Evolutionary conservation across 2,113 vertebrate genomes (phyloP).

Genomic region (Aldabrachelys gigantea): DNA sequence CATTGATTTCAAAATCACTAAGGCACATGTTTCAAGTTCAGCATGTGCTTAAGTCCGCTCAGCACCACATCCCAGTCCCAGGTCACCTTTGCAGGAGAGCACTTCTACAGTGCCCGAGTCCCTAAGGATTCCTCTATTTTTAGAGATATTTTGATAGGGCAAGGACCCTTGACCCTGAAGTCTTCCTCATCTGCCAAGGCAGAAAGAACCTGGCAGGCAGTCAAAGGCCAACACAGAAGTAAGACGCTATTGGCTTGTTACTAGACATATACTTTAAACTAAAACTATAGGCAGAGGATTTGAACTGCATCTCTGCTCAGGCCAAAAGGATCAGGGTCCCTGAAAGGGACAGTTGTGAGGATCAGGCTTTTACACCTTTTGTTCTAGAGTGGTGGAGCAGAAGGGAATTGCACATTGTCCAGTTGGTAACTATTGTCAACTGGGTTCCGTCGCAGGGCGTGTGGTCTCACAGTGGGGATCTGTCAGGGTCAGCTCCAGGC

Average conservation of each 20-base stretch:
- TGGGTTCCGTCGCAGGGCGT: neutral
- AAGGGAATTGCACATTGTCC: neutral
- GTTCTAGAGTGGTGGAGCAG: neutral
- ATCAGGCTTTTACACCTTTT: slow-evolving; percentile 15
- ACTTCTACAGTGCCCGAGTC: neutral
- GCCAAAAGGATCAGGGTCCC: slow-evolving; percentile 14
- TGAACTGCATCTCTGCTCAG: neutral
- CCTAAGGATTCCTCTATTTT: neutral
- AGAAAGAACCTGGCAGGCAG: neutral
- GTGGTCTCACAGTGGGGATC: neutral
- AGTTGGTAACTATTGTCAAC: neutral
- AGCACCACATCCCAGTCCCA: neutral
- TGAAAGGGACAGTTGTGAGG: slow-evolving; percentile 4
- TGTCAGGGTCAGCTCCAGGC: neutral
- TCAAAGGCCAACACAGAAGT: slow-evolving; percentile 17
- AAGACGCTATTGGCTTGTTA: neutral
- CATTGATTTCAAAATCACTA: neutral
- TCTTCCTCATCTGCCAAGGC: neutral
- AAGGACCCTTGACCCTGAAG: neutral
- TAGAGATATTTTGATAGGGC: neutral
- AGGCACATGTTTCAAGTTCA: neutral
- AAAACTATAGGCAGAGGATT: slow-evolving; percentile 14
- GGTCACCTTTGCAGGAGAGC: neutral
- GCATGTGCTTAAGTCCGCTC: neutral
- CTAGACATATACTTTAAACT: neutral